A percentile compares a stretch with the other conserved stretches of the same genome.
Evolutionary conservation across 2,797 vertebrate genomes (phyloP).

Genomic region (Macrochelys suwanniensis): DNA sequence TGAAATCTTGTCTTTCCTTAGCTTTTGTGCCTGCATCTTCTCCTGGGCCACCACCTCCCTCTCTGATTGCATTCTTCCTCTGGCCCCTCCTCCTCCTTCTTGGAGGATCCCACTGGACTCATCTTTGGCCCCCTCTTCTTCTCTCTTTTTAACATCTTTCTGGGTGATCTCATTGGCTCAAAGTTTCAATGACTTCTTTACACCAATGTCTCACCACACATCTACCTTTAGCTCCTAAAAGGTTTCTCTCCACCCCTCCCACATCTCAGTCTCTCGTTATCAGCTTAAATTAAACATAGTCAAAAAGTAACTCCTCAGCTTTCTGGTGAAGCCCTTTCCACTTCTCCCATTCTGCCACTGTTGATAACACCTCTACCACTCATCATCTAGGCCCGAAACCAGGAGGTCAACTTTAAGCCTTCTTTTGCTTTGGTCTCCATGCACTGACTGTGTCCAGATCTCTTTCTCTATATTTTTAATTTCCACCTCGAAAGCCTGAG

Average conservation of each 20-base stretch:
- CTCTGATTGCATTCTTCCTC: background rate
- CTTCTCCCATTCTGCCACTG: background rate
- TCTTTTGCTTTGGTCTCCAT: background rate
- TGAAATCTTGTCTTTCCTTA: background rate
- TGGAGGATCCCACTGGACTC: background rate
- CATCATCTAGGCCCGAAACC: background rate
- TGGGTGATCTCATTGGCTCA: too few species aligned
- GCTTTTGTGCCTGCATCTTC: background rate
- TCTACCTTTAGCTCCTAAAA: too few species aligned
- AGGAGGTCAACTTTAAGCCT: background rate
- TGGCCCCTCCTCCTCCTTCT: background rate
- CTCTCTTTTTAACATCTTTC: background rate
- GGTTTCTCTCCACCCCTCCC: too few species aligned
- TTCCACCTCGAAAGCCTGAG: background rate
- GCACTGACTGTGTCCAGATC: background rate
- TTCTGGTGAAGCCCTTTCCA: too few species aligned
- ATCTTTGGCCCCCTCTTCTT: background rate
- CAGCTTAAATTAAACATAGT: too few species aligned
- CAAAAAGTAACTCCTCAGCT: too few species aligned
- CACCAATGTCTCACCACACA: too few species aligned
- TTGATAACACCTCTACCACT: background rate
- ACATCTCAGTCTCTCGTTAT: too few species aligned
- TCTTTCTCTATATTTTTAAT: background rate
- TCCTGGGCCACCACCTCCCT: background rate
- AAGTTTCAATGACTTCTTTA: too few species aligned